These are phyloP conservation scores for Chionoecetes opilio DNA, from an alignment of 1,140 invertebrate genomes.

Conservation along the genomic window DNA sequence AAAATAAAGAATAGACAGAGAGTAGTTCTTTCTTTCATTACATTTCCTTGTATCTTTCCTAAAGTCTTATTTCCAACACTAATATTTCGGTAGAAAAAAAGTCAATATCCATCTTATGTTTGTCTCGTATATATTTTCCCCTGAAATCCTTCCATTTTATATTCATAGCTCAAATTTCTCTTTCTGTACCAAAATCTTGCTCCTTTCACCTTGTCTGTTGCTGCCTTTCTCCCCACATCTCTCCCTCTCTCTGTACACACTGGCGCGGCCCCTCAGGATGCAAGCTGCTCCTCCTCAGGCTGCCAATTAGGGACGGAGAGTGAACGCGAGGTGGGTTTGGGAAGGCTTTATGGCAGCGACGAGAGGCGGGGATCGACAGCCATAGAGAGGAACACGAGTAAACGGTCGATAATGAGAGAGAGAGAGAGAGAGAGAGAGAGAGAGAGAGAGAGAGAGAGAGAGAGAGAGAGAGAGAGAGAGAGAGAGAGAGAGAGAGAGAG, in stretches of 20 bases:
- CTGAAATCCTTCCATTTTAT: background rate
- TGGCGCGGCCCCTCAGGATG: background rate
- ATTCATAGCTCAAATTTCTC: background rate
- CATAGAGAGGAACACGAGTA: background rate
- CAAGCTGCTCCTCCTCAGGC: background rate
- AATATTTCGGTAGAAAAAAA: background rate
- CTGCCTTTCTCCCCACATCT: background rate
- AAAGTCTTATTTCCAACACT: background rate
- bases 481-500: background rate
- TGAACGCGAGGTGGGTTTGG: background rate
- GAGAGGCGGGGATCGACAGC: background rate
- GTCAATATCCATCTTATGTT: too few species aligned
- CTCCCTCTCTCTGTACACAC: background rate
- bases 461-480: slow-evolving; percentile 8
- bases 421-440: background rate
- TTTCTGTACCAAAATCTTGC: background rate
- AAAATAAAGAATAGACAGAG: background rate
- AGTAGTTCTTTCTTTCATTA: too few species aligned
- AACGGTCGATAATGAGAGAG: background rate
- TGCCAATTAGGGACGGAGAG: background rate
- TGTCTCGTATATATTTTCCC: background rate
- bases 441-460: background rate
- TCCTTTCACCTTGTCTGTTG: background rate
- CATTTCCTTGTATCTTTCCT: background rate
- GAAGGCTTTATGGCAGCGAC: background rate